Conservation (phyloP, 1,140 invertebrate genomes). For the Drosophila elegans region DNA sequence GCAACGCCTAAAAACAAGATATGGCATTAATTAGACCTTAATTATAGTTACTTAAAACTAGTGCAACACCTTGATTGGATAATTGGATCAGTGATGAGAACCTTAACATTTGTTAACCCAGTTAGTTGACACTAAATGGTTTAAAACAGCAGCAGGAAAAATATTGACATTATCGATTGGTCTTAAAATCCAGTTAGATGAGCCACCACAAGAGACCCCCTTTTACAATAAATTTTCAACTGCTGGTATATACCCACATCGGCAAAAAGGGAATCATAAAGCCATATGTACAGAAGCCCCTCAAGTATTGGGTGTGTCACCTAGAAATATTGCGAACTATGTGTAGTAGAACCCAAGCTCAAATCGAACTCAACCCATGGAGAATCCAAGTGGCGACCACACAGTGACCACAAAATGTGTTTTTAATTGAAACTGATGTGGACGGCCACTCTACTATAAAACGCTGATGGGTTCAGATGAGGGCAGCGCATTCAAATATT, state of each 20-base stretch:
- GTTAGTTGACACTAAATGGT: slow-evolving; percentile 52
- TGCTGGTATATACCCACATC: not conserved
- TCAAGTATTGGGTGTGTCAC: slow-evolving; percentile 60
- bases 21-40: no score
- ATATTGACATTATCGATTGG: slow-evolving; percentile 49
- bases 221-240: not conserved
- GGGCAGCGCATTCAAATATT: slow-evolving; percentile 75
- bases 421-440: slow-evolving; percentile 80
- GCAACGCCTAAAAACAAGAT: no score
- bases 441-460: slow-evolving; percentile 29
- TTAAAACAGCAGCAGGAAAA: slow-evolving; percentile 21
- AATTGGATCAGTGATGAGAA: slow-evolving; percentile 3
- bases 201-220: slow-evolving; percentile 20
- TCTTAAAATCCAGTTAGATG: slow-evolving; percentile 24
- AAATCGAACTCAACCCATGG: slow-evolving; percentile 17
- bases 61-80: not conserved
- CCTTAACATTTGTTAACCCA: slow-evolving; percentile 6
- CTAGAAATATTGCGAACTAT: slow-evolving; percentile 16
- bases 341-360: not conserved
- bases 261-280: not conserved
- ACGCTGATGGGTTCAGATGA: slow-evolving; percentile 56
- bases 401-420: slow-evolving; percentile 78
- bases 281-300: slow-evolving; percentile 41
- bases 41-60: not conserved
- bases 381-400: slow-evolving; percentile 32